Evolutionary conservation across 1,140 invertebrate genomes (phyloP), one percentile per base, ranked within the genome.

Genomic region (Luehdorfia chinensis): DNA sequence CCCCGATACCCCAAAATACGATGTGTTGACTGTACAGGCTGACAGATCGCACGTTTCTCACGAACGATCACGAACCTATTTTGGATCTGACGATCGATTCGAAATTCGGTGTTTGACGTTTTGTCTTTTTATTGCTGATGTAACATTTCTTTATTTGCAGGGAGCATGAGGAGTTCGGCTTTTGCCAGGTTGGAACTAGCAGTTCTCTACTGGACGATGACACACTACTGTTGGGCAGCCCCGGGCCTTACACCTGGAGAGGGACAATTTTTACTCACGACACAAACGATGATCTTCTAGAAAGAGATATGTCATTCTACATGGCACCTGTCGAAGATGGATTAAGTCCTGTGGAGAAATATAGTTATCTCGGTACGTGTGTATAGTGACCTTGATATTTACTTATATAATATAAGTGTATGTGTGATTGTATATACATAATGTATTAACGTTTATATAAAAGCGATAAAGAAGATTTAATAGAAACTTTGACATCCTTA

Each of bases 171-270:
- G 92, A 96, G 71, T 97, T 92, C 78, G 96, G 95, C 0, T 95
- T 93, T 70, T 98, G 97, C 86, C 97, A 98, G 88, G 95, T 94
- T 27, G 97, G 97, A 4, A 97, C 95, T 0, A 97, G 95, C 67
- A 94, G 93, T 50, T 88, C 92, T 0, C 83, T 96, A 13, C 87
- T 95, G 6, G 89, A 93, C 14, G 94, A 96, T 59, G 93, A 95
- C 67, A 93, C 92, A 9, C 91, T 94, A 12, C 79, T 97, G 0
- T 89, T 97, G 50, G 96, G 96, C 4, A 91, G 94, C 8, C 96
- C 96, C 1, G 96, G 96, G 0, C 93, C 95, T 0, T 93, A 93
- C 57, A 96, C 93, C 0, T 97, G 95, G 95, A 89, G 93, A 57
- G 96, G 96, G 3, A 96, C 94, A 4, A 88, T 97, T 2, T 97